Conservation (phyloP, 2,797 vertebrate genomes). For the Micromesistius poutassou region DNA sequence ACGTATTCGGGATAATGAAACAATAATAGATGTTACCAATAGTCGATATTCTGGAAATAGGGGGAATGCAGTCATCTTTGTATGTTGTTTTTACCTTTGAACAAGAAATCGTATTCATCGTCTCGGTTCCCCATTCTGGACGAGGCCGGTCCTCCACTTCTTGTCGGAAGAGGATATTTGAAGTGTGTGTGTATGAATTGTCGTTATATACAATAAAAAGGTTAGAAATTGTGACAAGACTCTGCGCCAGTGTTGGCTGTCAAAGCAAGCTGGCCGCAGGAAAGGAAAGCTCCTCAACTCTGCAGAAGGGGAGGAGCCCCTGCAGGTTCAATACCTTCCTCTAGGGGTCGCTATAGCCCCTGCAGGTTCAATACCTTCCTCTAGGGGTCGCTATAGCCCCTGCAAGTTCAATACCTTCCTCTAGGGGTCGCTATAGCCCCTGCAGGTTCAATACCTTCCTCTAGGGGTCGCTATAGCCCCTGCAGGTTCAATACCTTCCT, state of each 20-base stretch:
- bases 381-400: too few species aligned
- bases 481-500: constrained; percentile 49
- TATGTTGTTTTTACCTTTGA: constrained; percentile 71
- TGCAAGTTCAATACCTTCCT: constrained; percentile 50
- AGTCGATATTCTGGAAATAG: constrained; percentile 32
- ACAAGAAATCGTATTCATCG: constrained; percentile 85
- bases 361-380: too few species aligned
- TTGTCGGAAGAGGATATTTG: constrained; percentile 53
- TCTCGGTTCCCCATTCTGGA: constrained; percentile 82
- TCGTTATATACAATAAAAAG: constrained; percentile 36
- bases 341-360: constrained; percentile 30
- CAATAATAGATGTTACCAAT: constrained; percentile 25
- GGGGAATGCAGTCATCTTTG: constrained; percentile 52
- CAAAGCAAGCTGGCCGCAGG: constrained; percentile 72
- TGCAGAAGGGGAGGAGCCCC: constrained; percentile 78
- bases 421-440: constrained; percentile 38
- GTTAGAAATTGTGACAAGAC: constrained; percentile 45
- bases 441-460: too few species aligned
- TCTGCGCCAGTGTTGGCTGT: constrained; percentile 75
- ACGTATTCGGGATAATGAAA: constrained; percentile 10
- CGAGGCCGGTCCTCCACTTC: constrained; percentile 65
- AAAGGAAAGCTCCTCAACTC: constrained; percentile 62
- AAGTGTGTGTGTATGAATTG: constrained; percentile 25
- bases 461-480: constrained; percentile 63
- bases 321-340: constrained; percentile 49